Evolutionary conservation across 1,140 invertebrate species (phyloP), one percentile per base, ranked within the genome.

Genomic region (Pissodes strobi): DNA sequence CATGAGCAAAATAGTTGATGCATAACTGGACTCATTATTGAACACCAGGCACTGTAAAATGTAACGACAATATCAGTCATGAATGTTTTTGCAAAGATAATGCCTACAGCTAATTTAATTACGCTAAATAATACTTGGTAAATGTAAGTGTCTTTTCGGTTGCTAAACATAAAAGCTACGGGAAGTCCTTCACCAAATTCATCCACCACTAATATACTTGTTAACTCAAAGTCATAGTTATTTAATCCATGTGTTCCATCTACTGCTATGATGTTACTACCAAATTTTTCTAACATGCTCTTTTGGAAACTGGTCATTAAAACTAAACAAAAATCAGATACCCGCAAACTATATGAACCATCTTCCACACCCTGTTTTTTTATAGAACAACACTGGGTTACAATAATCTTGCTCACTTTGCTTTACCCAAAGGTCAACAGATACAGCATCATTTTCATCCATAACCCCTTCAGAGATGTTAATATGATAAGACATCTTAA

Each of bases 121-220:
- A 22, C 13, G 2, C 18, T 43, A 49, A 49, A 67, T 30, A 67
- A 56, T 41, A 41, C n/a, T 9, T 66, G 23, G 58, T 52, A 55
- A 22, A 64, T 38, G 27, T 37, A 22, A 17, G 48, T 45, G 25
- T 64, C 59, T 37, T 56, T 56, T 64, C 52, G 37, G 38, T 67
- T 64, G 6, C n/a, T 15, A 38, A 67, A 64, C 38, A 67, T 19
- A 51, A 56, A 66, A 2, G 65, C 65, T 9, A 61, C 61, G 10
- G 61, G 65, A 17, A 65, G 34, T 21, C 65, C 61, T 38, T 67
- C 22, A 23, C 65, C 49, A 64, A 67, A 65, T 58, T 67, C 65
- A 64, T 67, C 65, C 4, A 64, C 15, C 12, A 67, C 51, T 25
- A 67, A 22, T 10, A 67, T 22, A 10, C 61, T 67, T 8, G 60